These are phyloP conservation scores for Pristionchus entomophagus DNA, from an alignment of 2,888 invertebrate species.

Conservation along the genomic window DNA sequence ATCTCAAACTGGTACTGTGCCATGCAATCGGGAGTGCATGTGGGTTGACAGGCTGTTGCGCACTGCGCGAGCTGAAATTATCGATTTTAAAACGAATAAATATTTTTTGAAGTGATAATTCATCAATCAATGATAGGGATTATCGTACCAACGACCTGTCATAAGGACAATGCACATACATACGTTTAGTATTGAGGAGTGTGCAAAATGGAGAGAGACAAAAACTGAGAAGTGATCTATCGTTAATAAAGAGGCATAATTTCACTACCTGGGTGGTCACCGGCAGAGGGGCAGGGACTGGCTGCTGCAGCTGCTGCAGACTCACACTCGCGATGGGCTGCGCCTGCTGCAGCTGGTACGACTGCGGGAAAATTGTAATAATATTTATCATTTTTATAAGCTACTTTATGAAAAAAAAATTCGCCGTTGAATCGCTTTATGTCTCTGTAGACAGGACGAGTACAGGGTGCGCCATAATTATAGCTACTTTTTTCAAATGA, in stretches of 20 bases:
- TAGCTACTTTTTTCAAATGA: no score
- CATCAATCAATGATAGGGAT: background rate
- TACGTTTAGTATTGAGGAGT: no score
- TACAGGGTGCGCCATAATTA: no score
- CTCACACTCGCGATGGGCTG: conserved; percentile 16
- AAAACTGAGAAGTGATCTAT: no score
- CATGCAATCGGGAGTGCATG: conserved; percentile 44
- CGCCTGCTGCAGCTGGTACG: conserved; percentile 24
- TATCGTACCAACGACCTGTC: no score
- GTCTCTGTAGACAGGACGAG: no score
- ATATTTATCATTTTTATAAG: background rate
- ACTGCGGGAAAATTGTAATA: background rate
- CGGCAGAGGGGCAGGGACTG: conserved; percentile 9
- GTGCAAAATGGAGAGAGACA: no score
- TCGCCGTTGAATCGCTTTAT: no score
- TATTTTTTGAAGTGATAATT: background rate
- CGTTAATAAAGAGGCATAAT: no score
- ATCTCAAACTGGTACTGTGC: conserved; percentile 45
- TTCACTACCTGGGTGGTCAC: background rate
- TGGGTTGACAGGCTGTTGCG: conserved; percentile 39
- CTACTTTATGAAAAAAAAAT: no score
- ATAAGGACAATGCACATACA: no score
- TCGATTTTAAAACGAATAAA: background rate
- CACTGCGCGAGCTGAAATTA: conserved; percentile 30
- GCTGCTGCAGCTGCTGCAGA: conserved; percentile 11